These are phyloP conservation scores for Gouania willdenowi DNA, from an alignment of 2,797 vertebrate genomes.

Conservation along the genomic window DNA sequence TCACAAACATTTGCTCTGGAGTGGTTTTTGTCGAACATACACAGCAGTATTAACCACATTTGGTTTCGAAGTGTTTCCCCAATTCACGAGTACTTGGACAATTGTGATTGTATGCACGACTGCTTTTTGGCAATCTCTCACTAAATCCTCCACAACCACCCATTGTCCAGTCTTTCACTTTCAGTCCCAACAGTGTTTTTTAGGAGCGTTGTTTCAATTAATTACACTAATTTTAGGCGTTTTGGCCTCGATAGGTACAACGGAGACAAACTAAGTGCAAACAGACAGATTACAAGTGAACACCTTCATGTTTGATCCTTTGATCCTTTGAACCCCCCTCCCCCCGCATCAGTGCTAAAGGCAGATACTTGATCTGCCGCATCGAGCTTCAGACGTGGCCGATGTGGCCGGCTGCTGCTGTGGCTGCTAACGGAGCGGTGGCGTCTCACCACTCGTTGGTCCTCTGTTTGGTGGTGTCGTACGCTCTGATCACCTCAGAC, in stretches of 20 bases:
- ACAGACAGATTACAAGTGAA: conserved; percentile 70
- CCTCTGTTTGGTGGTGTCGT: conserved; percentile 97
- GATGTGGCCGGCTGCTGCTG: conserved; percentile 20
- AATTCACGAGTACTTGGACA: conserved; percentile 58
- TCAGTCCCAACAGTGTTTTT: conserved; percentile 38
- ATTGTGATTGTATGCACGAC: conserved; percentile 64
- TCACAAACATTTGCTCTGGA: conserved; percentile 63
- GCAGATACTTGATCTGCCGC: conserved; percentile 27
- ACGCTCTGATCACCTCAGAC: conserved; percentile 95
- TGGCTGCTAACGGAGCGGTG: conserved; percentile 34
- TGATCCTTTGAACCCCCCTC: conserved; percentile 28
- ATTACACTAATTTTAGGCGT: conserved; percentile 7
- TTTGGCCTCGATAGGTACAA: conserved; percentile 38
- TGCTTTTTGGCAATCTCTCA: conserved; percentile 86
- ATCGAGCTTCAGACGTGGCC: conserved; percentile 33
- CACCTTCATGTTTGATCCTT: conserved; percentile 45
- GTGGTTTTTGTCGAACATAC: conserved; percentile 69
- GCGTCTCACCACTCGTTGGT: conserved; percentile 90
- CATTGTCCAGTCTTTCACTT: conserved; percentile 18
- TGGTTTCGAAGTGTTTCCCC: conserved; percentile 50
- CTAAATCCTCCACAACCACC: conserved; percentile 14
- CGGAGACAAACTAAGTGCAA: conserved; percentile 68
- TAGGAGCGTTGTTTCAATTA: conserved; percentile 18
- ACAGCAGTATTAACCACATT: conserved; percentile 71
- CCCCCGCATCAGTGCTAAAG: conserved; percentile 26